Base-by-base conservation (phyloP, 2,888 invertebrate genomes). In the Dorcus hopei region DNA sequence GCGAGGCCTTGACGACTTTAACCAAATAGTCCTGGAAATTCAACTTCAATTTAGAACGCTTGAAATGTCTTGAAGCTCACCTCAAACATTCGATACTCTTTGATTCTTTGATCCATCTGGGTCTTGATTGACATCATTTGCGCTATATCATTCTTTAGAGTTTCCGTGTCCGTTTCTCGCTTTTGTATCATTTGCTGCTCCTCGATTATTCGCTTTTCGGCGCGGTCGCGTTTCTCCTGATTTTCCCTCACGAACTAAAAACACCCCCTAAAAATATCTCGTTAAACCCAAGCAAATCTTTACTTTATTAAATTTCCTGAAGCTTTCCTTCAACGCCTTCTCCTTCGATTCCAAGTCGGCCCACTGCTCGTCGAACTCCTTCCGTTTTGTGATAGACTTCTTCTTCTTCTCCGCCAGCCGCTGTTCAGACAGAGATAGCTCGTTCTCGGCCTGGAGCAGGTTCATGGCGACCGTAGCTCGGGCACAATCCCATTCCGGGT, bases 401-500 rank as follows among this genome's bases (percentile, higher is more conserved):
- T 41, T 38, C 38, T 50, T 23, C 11, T 52, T 55, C n/a, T 47
- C 42, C 7, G 40, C 3, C 19, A 59, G 38, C 26, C 55, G 43
- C 2, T 23, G 40, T 3, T 47, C 40, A 19, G 54, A 45, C 11
- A 9, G n/a, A 9, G 9, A 19, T n/a, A 51, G 41, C 6, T 41
- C 23, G 9, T 52, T 51, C n/a, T 51, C 51, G 9, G 59, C 82
- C 72, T 84, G 78, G 5, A 56, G 38, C 38, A 59, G 39, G 9
- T 52, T 55, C 57, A 84, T 76, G 3, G 83, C 80, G 50, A 82
- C 80, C 0, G 86, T 84, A 0, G 81, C 82, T 1, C 84, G 81
- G 0, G 84, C 81, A 0, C 81, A 76, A 67, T 86, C 86, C 85
- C 85, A 85, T 79, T 83, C 82, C 70, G 86, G 85, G 74, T 82